Evolutionary conservation across 2,888 invertebrate species (phyloP).

Genomic region (Platycheirus rosarum): DNA sequence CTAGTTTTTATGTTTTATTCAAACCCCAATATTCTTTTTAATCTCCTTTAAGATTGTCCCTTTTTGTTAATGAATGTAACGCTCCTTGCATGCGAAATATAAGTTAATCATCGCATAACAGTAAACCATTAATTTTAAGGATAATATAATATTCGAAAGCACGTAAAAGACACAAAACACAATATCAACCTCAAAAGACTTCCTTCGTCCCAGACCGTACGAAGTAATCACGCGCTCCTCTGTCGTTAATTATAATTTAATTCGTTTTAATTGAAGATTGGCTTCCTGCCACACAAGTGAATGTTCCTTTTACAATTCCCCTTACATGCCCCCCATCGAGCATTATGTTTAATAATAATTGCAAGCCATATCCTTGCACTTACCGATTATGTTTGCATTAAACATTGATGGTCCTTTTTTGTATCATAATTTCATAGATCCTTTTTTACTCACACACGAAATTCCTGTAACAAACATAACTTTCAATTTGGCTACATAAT

Average conservation of each 20-base stretch:
- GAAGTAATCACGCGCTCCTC: slow-evolving; percentile 30
- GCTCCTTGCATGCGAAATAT: slow-evolving; percentile 8
- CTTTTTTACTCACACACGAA: neutral
- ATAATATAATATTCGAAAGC: slow-evolving; percentile 16
- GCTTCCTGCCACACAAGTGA: slow-evolving; percentile 9
- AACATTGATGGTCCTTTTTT: neutral
- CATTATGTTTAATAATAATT: slow-evolving; percentile 68
- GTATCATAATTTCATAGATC: neutral
- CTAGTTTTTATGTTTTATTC: no score
- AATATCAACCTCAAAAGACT: slow-evolving; percentile 20
- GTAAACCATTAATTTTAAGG: slow-evolving; percentile 23
- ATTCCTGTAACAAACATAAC: slow-evolving; percentile 45
- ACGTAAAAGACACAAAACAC: neutral
- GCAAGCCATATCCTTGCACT: slow-evolving; percentile 55
- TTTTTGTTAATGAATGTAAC: no score
- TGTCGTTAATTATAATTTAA: slow-evolving; percentile 63
- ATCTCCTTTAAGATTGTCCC: no score
- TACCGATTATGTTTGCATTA: slow-evolving; percentile 41
- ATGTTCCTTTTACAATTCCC: no score
- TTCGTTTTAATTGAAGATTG: slow-evolving; percentile 55
- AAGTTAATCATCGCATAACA: neutral
- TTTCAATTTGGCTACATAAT: slow-evolving; percentile 69
- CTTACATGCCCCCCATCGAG: slow-evolving; percentile 3
- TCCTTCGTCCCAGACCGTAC: neutral
- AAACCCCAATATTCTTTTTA: no score